A percentile compares a stretch with the other conserved stretches of the same genome.
These are phyloP conservation scores for Anagyrus pseudococci DNA, from an alignment of 2,888 invertebrate species.

Conservation along the genomic window DNA sequence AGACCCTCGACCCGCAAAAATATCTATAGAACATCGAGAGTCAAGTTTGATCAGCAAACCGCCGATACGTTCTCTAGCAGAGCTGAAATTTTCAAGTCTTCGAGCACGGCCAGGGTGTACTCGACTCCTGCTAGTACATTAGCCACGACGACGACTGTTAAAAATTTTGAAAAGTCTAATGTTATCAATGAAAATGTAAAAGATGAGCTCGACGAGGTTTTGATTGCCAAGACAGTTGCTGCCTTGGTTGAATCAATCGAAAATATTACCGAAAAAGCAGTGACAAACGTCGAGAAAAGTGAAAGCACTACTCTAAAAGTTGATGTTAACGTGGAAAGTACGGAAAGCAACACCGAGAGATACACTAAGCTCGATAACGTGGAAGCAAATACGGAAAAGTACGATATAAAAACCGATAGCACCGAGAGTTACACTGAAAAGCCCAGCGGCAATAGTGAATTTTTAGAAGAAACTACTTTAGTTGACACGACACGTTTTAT, in stretches of 20 bases:
- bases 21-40: constrained; percentile 19
- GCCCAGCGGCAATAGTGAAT: background rate
- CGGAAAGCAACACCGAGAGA: too few relatives aligned
- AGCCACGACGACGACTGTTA: background rate
- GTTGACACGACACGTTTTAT: constrained; percentile 26
- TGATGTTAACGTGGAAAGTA: too few relatives aligned
- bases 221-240: too few relatives aligned
- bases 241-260: too few relatives aligned
- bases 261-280: too few relatives aligned
- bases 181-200: background rate
- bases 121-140: background rate
- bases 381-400: background rate
- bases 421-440: background rate
- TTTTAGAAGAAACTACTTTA: constrained; percentile 7
- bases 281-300: too few relatives aligned
- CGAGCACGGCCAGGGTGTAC: background rate
- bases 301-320: too few relatives aligned
- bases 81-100: constrained; percentile 9
- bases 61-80: constrained; percentile 25
- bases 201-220: background rate
- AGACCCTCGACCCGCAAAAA: constrained; percentile 14
- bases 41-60: constrained; percentile 30
- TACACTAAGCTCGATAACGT: too few relatives aligned
- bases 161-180: background rate
- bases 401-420: background rate